Evolutionary conservation across 2,797 vertebrate genomes (phyloP), one percentile per base, ranked within the genome.

Genomic region (Syncerus caffer): DNA sequence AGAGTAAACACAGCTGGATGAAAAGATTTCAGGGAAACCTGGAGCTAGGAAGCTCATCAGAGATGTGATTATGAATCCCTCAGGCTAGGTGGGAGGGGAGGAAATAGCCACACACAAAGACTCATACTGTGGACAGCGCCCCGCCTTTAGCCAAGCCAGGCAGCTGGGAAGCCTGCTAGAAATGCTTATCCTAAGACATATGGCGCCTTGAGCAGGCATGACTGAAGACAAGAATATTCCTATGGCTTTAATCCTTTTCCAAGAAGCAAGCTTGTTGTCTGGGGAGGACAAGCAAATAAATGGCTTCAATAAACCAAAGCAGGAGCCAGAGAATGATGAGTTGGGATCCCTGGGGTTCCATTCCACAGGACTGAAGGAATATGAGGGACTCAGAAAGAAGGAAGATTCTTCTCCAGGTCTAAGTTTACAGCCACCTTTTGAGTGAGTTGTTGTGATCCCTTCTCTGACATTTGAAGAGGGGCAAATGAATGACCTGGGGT

Each of bases 1-100:
- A 98, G 98, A 98, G 98, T 90, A 98, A 99, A 99, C 98, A 99
- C 96, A 96, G 98, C 98, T 99, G 98, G 97, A 98, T 98, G 98
- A 98, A 98, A 98, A 98, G 97, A 98, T 97, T 97, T 95, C 94
- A 94, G 42, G 80, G 60, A 93, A 95, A 94, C 42, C 42, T 64
- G 21, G 96, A 94, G 55, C 87, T 82, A 89, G 80, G 51, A 93
- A 90, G 86, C 62, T 90, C 93, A 89, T 87, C 86, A 92, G 92
- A 90, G 80, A 79, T 88, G 17, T 64, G 80, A 96, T 96, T 97
- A 78, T 94, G 76, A 47, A 79, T 96, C 29, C 84, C 50, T 78
- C 51, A 51, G 90, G 90, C 57, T 64, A 50, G 78, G 29, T 11
- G 25, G 76, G 47, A 93, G 53, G 55, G 90, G 74, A 95, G 16